A percentile compares a stretch with the other conserved stretches of the same genome.
These are phyloP conservation scores for Cremastinae sp. DNA, from an alignment of 2,888 invertebrate genomes.

Conservation along the genomic window DNA sequence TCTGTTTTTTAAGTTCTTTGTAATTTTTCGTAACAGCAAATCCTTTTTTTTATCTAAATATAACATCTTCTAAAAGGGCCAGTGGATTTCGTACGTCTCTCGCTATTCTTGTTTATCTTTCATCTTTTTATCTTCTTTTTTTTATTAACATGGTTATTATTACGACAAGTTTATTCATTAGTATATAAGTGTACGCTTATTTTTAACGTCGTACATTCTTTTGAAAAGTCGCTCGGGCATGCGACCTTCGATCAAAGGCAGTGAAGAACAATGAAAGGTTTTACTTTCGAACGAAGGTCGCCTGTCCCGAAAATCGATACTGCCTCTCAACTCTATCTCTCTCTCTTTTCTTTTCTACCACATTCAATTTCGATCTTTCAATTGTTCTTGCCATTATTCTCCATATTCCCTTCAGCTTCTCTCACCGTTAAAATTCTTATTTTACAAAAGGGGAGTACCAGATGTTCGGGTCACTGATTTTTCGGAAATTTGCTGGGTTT, in stretches of 20 bases:
- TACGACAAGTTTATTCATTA: constrained; percentile 25
- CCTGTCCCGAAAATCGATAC: constrained; percentile 54
- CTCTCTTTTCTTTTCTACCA: not conserved
- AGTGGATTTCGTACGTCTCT: constrained; percentile 23
- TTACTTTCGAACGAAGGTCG: constrained; percentile 72
- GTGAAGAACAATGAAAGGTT: constrained; percentile 71
- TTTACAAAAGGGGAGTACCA: not conserved
- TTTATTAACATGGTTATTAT: constrained; percentile 14
- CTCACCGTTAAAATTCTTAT: no score
- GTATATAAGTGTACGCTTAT: constrained; percentile 48
- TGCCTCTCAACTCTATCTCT: constrained; percentile 7
- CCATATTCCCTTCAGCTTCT: no score
- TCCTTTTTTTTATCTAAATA: constrained; percentile 29
- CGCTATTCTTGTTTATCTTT: constrained; percentile 14
- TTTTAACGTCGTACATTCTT: constrained; percentile 50
- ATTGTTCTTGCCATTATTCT: constrained; percentile 3
- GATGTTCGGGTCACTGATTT: not conserved
- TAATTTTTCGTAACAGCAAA: constrained; percentile 5
- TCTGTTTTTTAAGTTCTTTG: constrained; percentile 1
- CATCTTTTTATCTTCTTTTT: constrained; percentile 14
- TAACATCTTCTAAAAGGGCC: constrained; percentile 13
- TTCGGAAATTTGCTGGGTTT: no score
- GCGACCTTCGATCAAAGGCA: constrained; percentile 73
- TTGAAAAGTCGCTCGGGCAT: constrained; percentile 52
- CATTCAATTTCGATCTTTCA: constrained; percentile 1